These are phyloP conservation scores for Kradibia gibbosae DNA, from an alignment of 1,140 invertebrate species.

Conservation along the genomic window DNA sequence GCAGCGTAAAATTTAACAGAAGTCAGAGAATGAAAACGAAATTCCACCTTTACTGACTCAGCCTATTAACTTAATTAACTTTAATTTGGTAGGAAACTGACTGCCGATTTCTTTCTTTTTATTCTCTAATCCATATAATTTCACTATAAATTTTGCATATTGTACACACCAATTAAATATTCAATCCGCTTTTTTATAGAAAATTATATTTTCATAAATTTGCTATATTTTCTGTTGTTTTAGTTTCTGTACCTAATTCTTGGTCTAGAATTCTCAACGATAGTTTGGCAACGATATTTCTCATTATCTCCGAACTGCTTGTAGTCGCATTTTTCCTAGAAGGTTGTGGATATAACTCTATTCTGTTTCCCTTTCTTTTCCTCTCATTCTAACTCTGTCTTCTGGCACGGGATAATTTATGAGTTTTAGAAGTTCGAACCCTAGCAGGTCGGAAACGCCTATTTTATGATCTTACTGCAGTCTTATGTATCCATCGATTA, in stretches of 20 bases:
- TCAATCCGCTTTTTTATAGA: neutral
- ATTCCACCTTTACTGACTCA: neutral
- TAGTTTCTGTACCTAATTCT: constrained; percentile 45
- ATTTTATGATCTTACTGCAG: constrained; percentile 58
- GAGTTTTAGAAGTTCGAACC: constrained; percentile 63
- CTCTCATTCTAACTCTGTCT: constrained; percentile 17
- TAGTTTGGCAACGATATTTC: constrained; percentile 52
- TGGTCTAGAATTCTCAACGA: constrained; percentile 19
- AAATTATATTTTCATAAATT: too few relatives aligned
- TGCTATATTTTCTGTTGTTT: neutral
- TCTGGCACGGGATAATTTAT: constrained; percentile 62
- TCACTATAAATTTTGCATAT: neutral
- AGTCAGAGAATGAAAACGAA: constrained; percentile 8
- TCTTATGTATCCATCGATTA: constrained; percentile 56
- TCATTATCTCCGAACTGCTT: constrained; percentile 31
- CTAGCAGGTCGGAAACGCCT: constrained; percentile 58
- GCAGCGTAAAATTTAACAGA: neutral
- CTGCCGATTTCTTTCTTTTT: neutral
- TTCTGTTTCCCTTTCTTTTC: neutral
- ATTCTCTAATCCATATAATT: neutral
- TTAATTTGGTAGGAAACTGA: constrained; percentile 16
- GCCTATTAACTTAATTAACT: constrained; percentile 24
- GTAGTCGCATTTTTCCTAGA: constrained; percentile 58
- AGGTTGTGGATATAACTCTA: constrained; percentile 54
- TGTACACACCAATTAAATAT: neutral